Base-by-base conservation (phyloP, 2,797 vertebrate genomes). In the Hephaestus fuliginosus region DNA sequence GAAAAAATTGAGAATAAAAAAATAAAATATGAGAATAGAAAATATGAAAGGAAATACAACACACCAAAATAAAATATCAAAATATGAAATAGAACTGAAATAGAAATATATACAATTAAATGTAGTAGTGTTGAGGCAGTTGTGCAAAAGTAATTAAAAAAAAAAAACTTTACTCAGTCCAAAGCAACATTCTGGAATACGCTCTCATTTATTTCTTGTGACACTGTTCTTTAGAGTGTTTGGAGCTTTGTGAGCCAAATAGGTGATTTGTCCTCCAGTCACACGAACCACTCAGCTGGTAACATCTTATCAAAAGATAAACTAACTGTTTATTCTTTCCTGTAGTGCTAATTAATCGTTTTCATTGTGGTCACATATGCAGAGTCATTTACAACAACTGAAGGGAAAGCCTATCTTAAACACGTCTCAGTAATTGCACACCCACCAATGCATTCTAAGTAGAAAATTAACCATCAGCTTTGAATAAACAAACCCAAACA, bases 401-500 rank as follows among this genome's bases (percentile, higher is more conserved):
- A 69, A 56, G 25, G 43, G 57, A 62, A 67, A 76, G 25, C 39
- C 33, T 71, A 64, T 56, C 7, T 60, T 56, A 61, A 76, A 74
- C 67, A 48, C 18, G 3, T 56, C 74, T 52, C 60, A 62, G 74
- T 78, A 73, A 71, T 66, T 80, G 55, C 58, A 77, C 68, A 63
- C 36, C 44, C 60, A 52, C 68, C 74, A 62, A 22, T 18, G 81
- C 72, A 75, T 76, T 55, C 63, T 66, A 74, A 86, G 69, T 63
- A 49, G 76, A 73, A 82, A 84, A 78, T 85, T 30, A 77, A 70
- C 51, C 39, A 49, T 25, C 30, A 14, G 51, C 70, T 61, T 60
- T 51, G 65, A 51, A 66, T 81, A 71, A 86, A 70, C 58, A 65
- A 74, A 55, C 61, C 55, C 3, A 66, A 78, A 44, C 46, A 81